Percentiles rank a stretch among this genome's conserved stretches.
Conservation (phyloP, 1,140 invertebrate genomes). For the Heliconius eleuchia region DNA sequence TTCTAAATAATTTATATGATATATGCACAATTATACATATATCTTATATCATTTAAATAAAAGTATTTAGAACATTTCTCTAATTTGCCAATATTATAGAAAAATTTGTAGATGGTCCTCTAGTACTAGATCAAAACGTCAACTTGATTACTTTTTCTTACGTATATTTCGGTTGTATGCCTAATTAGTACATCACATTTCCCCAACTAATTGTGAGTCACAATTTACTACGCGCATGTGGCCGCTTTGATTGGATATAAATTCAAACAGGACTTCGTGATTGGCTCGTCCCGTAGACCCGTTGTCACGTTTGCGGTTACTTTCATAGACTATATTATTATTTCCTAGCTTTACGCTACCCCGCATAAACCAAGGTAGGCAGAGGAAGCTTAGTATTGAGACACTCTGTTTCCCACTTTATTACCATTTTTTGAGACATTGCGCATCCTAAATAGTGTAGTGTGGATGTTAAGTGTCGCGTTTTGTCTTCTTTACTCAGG, state of each 20-base stretch:
- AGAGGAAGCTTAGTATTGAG: background rate
- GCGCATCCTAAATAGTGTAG: no score
- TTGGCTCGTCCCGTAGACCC: slow-evolving; percentile 35
- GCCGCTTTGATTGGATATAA: slow-evolving; percentile 53
- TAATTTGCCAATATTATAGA: no score
- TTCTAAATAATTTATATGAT: background rate
- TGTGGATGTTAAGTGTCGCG: no score
- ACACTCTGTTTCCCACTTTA: background rate
- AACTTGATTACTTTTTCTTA: background rate
- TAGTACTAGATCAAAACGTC: background rate
- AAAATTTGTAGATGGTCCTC: no score
- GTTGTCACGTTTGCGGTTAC: slow-evolving; percentile 24
- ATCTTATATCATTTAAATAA: no score
- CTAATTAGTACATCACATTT: slow-evolving; percentile 5
- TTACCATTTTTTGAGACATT: no score
- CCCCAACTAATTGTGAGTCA: slow-evolving; percentile 45
- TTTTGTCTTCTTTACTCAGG: no score
- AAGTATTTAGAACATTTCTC: no score
- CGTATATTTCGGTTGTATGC: background rate
- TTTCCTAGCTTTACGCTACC: no score
- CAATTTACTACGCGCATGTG: slow-evolving; percentile 41
- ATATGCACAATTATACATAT: no score
- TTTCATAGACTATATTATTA: slow-evolving; percentile 6
- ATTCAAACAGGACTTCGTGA: slow-evolving; percentile 42
- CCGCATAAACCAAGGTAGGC: no score